phyloP scores from a whole-genome alignment of 2,113 vertebrate genomes.

The Odontophorus gujanensis region DNA sequence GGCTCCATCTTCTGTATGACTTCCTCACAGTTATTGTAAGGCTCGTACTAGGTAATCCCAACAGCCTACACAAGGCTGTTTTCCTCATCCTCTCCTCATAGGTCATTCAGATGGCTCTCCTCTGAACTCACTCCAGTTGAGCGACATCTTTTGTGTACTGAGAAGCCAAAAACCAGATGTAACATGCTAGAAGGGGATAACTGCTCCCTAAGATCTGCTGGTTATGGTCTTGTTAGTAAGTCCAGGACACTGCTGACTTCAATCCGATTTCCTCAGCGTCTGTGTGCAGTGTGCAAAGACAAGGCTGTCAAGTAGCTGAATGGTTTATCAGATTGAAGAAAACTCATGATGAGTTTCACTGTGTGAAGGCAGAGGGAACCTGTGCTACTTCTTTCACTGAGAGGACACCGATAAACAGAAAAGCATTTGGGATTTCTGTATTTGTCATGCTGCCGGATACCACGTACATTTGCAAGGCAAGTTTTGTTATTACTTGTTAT shows the following conservation, averaged over 20 bases:
- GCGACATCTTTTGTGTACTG: fast-evolving
- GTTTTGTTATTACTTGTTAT: not conserved
- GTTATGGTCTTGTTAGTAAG: not conserved
- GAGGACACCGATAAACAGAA: not conserved
- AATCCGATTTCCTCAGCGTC: not conserved
- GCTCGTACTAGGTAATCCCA: not conserved
- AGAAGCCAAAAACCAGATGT: not conserved
- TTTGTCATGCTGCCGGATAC: not conserved
- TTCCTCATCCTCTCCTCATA: not conserved
- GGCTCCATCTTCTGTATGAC: not conserved
- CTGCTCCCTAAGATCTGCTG: not conserved
- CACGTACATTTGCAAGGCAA: constrained; percentile 4
- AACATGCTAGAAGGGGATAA: not conserved
- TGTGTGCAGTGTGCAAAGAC: fast-evolving
- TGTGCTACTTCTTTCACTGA: not conserved
- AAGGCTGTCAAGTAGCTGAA: not conserved
- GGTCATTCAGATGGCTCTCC: not conserved
- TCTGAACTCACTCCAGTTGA: not conserved
- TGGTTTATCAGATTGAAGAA: not conserved
- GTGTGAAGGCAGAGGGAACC: not conserved
- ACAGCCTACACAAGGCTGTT: not conserved
- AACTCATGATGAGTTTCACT: not conserved
- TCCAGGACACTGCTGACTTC: not conserved
- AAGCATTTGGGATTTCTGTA: not conserved
- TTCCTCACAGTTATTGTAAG: not conserved